Evolutionary conservation across 2,113 vertebrate genomes (phyloP), one percentile per base, ranked within the genome.

Genomic region (Syngnathus scovelli): DNA sequence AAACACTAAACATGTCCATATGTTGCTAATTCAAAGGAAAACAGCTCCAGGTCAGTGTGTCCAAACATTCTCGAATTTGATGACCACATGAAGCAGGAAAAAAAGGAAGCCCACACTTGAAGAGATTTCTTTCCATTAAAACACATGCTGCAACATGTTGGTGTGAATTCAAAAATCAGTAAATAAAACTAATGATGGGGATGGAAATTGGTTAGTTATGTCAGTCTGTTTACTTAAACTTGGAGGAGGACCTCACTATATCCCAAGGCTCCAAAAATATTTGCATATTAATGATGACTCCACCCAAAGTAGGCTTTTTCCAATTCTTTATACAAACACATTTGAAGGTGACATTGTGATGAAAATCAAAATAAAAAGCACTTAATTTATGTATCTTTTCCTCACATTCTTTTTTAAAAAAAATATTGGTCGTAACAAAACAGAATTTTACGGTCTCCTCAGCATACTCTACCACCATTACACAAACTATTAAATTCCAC

Each of bases 211-310:
- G 11, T 23, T 49, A 49, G 18, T 7, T 27, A 38, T 21, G 18
- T n/a, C 46, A 39, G 19, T 54, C 49, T 65, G 46, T 84, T 78
- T 71, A 66, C 52, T 71, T 48, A 78, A 85, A 82, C 54, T 15
- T 41, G 13, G 19, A 69, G 74, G 71, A 69, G 61, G 70, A 51
- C 19, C 59, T 68, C 1, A 2, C 27, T 66, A 33, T 67, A 27
- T 62, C 49, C 68, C 44, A 33, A 52, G 65, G 68, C 68, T 70
- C 3, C 66, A 23, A 16, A 68, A 33, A 49, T 44, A 33, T 61
- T 9, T 7, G 12, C n/a, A 18, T n/a, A 56, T 43, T 65, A 27
- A 36, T 18, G n/a, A 46, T n/a, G 3, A 11, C 52, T 77, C 59
- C 64, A 41, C 39, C 61, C 41, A 37, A 59, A 52, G 27, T 7